These are phyloP conservation scores for Thecophora atra DNA, from an alignment of 2,888 invertebrate genomes.

Conservation along the genomic window DNA sequence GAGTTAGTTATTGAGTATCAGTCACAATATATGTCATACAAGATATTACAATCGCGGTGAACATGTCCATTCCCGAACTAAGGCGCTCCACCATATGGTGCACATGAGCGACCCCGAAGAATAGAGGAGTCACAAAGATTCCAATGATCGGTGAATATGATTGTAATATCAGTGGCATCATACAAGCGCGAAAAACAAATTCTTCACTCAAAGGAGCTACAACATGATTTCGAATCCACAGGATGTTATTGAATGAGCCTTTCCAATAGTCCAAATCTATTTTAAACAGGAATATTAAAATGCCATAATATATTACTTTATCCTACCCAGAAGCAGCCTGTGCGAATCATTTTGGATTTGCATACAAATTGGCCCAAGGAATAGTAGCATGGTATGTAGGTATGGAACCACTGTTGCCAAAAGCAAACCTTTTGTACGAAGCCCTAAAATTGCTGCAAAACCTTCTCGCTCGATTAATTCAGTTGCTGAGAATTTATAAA, in stretches of 20 bases:
- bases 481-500: constrained; percentile 77
- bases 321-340: constrained; percentile 74
- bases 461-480: constrained; percentile 71
- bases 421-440: constrained; percentile 77
- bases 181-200: constrained; percentile 94
- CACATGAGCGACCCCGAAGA: constrained; percentile 94
- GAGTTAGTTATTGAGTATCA: too few species aligned
- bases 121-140: constrained; percentile 85
- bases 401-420: constrained; percentile 79
- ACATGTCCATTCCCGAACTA: constrained; percentile 75
- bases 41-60: constrained; percentile 76
- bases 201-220: constrained; percentile 95
- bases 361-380: constrained; percentile 84
- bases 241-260: constrained; percentile 75
- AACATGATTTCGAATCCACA: constrained; percentile 88
- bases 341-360: constrained; percentile 76
- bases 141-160: constrained; percentile 79
- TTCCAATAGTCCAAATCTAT: constrained; percentile 79
- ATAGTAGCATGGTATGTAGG: constrained; percentile 80
- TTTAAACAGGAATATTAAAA: constrained; percentile 22
- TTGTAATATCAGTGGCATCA: constrained; percentile 89
- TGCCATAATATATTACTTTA: neutral
- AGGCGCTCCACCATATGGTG: constrained; percentile 89
- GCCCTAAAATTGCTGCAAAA: constrained; percentile 78
- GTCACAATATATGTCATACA: too few species aligned